A percentile compares a stretch with the other conserved stretches of the same genome.
Evolutionary conservation across 1,140 invertebrate genomes (phyloP).

Genomic region (Rhyzopertha dominica): DNA sequence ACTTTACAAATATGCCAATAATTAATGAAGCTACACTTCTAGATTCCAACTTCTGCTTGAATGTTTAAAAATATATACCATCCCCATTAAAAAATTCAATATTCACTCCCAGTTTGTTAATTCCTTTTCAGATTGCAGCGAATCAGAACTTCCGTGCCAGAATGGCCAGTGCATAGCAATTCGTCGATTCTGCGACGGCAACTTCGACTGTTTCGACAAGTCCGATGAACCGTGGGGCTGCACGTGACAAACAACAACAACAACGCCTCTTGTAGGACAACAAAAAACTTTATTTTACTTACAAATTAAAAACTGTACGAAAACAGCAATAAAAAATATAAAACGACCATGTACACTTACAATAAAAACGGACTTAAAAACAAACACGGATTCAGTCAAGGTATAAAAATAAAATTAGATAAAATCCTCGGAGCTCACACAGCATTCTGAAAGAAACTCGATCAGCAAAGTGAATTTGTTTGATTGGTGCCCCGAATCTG

Average conservation of each 20-base stretch:
- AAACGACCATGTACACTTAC: slow-evolving; percentile 2
- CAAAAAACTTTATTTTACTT: background rate
- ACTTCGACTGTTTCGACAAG: slow-evolving; percentile 57
- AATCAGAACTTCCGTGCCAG: slow-evolving; percentile 54
- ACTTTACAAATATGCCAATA: too few species aligned
- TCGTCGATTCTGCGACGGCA: slow-evolving; percentile 59
- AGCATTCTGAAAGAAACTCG: slow-evolving; percentile 39
- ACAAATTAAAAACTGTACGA: background rate
- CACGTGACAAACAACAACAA: too few species aligned
- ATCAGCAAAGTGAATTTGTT: slow-evolving; percentile 30
- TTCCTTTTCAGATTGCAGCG: slow-evolving; percentile 25
- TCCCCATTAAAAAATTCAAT: slow-evolving; percentile 7
- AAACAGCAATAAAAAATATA: background rate
- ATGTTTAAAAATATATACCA: too few species aligned
- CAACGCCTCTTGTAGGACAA: slow-evolving; percentile 27
- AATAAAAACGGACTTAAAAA: slow-evolving; percentile 9
- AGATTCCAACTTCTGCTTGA: too few species aligned
- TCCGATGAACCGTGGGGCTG: slow-evolving; percentile 63
- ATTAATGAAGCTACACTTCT: too few species aligned
- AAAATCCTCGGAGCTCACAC: slow-evolving; percentile 35
- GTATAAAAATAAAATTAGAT: slow-evolving; percentile 22
- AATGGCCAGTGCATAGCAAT: slow-evolving; percentile 58
- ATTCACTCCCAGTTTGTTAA: too few species aligned
- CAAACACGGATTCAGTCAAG: background rate
- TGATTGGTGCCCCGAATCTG: slow-evolving; percentile 9